phyloP scores from a whole-genome alignment of 2,888 invertebrate genomes.

The Pyrrhia umbra region DNA sequence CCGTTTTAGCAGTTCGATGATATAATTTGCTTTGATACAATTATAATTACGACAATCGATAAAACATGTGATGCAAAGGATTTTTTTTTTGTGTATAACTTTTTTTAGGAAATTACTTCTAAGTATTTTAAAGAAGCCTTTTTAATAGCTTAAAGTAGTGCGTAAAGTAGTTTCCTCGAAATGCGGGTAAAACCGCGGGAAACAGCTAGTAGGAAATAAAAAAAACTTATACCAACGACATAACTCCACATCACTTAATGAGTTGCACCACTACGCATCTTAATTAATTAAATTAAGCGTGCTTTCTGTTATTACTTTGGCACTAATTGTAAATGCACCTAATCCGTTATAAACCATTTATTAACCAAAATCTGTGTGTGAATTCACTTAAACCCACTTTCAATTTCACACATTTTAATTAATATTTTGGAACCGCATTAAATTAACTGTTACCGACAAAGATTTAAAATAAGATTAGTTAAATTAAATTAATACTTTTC shows the following conservation, averaged over 20 bases:
- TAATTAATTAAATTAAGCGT: conserved; percentile 9
- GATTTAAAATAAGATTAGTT: conserved; percentile 57
- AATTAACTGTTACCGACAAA: conserved; percentile 57
- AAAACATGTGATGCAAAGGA: too few relatives aligned
- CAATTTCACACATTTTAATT: conserved; percentile 52
- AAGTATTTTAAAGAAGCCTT: too few relatives aligned
- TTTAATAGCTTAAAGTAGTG: too few relatives aligned
- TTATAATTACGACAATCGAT: too few relatives aligned
- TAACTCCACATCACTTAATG: too few relatives aligned
- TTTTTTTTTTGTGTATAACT: too few relatives aligned
- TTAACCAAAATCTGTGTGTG: conserved; percentile 43
- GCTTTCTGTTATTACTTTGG: conserved; percentile 12
- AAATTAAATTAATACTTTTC: conserved; percentile 58
- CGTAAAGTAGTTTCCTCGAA: too few relatives aligned
- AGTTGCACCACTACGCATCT: background rate
- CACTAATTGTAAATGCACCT: conserved; percentile 29
- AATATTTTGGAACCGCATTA: conserved; percentile 50
- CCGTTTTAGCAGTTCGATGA: too few relatives aligned
- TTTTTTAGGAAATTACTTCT: too few relatives aligned
- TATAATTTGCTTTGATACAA: too few relatives aligned
- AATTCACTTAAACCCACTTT: conserved; percentile 52
- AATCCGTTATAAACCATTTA: conserved; percentile 36
- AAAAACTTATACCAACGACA: background rate
- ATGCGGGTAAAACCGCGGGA: too few relatives aligned
- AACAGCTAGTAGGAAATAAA: background rate